Evolutionary conservation across 2,797 vertebrate species (phyloP).

Genomic region (Argya squamiceps): DNA sequence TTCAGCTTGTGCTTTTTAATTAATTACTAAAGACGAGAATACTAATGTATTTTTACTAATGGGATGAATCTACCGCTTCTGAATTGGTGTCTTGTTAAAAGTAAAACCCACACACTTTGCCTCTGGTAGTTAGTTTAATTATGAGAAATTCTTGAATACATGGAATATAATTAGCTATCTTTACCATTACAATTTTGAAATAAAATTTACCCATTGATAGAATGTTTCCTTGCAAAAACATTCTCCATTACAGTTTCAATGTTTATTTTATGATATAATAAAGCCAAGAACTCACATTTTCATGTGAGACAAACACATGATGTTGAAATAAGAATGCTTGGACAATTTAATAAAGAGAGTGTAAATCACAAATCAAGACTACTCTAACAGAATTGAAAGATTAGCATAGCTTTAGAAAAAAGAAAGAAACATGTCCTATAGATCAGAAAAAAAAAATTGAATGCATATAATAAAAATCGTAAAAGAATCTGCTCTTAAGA

Average conservation of each 20-base stretch:
- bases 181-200: background rate
- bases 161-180: background rate
- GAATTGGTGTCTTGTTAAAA: constrained; percentile 2
- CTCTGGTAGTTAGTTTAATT: background rate
- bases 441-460: background rate
- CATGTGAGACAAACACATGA: background rate
- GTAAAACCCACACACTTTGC: background rate
- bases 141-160: background rate
- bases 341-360: background rate
- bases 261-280: background rate
- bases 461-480: background rate
- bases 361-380: background rate
- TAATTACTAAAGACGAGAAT: background rate
- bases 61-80: background rate
- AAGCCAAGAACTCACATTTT: background rate
- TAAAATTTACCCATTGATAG: background rate
- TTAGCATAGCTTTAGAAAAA: background rate
- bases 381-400: background rate
- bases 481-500: background rate
- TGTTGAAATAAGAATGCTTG: background rate
- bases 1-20: background rate
- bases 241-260: background rate
- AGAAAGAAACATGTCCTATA: background rate
- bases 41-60: background rate
- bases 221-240: background rate